A percentile compares a stretch with the other conserved stretches of the same genome.
Conservation (phyloP, 2,113 vertebrate species). For the Tamias sibiricus region DNA sequence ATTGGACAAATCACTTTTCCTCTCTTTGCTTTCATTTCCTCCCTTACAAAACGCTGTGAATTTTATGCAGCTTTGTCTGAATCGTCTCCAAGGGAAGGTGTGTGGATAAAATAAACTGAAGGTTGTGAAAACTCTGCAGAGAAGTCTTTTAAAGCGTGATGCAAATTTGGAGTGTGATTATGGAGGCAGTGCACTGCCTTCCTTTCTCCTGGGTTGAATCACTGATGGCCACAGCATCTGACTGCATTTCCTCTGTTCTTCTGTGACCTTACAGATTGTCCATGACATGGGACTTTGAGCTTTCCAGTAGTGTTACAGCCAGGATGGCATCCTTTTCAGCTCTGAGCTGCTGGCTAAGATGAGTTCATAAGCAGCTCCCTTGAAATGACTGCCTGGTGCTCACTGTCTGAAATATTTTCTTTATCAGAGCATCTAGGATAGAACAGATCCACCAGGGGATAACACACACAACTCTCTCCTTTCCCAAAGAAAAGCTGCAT, state of each 20-base stretch:
- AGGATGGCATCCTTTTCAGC: background rate
- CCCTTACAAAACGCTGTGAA: background rate
- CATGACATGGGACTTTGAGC: constrained; percentile 31
- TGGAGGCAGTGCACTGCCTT: background rate
- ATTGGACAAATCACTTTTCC: background rate
- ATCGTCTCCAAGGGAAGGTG: constrained; percentile 35
- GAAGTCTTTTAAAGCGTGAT: constrained; percentile 26
- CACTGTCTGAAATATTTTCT: constrained; percentile 52
- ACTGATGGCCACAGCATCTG: background rate
- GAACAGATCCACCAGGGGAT: background rate
- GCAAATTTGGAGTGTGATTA: background rate
- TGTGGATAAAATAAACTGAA: constrained; percentile 62
- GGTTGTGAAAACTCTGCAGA: constrained; percentile 31
- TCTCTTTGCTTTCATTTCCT: background rate
- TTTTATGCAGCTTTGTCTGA: constrained; percentile 16
- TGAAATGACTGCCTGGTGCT: constrained; percentile 49
- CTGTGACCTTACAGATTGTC: background rate
- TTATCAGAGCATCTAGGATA: background rate
- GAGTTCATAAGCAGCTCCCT: constrained; percentile 58
- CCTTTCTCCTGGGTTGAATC: constrained; percentile 21
- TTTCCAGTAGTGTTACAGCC: background rate
- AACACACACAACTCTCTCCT: constrained; percentile 7
- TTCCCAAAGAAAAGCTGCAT: constrained; percentile 46
- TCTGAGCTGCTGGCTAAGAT: constrained; percentile 19
- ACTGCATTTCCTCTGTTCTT: background rate